phyloP scores from a whole-genome alignment of 2,888 invertebrate species.

The Micoletzkya japonica region DNA sequence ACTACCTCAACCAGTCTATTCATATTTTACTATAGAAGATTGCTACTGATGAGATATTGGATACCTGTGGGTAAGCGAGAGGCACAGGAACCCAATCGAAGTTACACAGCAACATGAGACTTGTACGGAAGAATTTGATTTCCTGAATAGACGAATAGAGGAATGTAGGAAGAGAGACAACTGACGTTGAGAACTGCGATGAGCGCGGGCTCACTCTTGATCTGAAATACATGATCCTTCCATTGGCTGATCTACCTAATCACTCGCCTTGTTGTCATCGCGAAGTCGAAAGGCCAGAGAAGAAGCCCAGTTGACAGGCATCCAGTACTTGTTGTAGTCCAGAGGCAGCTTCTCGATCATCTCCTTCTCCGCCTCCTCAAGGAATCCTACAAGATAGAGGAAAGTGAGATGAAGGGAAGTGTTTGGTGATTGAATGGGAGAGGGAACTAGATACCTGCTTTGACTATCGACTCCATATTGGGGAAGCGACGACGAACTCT shows the following conservation, averaged over 20 bases:
- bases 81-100: constrained; percentile 47
- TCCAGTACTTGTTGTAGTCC: constrained; percentile 56
- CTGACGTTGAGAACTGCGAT: constrained; percentile 1
- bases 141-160: constrained; percentile 28
- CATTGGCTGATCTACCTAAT: background rate
- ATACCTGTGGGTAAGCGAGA: constrained; percentile 44
- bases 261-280: constrained; percentile 24
- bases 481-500: constrained; percentile 50
- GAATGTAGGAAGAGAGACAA: background rate
- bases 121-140: constrained; percentile 43
- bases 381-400: constrained; percentile 50
- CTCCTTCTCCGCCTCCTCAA: constrained; percentile 47
- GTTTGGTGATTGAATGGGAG: too few relatives aligned
- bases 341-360: constrained; percentile 38
- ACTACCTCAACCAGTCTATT: constrained; percentile 37
- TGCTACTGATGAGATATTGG: background rate
- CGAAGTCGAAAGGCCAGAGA: constrained; percentile 29
- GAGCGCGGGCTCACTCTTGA: constrained; percentile 24
- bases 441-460: constrained; percentile 38
- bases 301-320: constrained; percentile 57
- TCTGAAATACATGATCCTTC: background rate
- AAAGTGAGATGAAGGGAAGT: too few relatives aligned
- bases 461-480: constrained; percentile 43
- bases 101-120: constrained; percentile 41
- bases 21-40: background rate